Evolutionary conservation across 2,888 invertebrate genomes (phyloP).

Genomic region (Nesidiocoris tenuis): DNA sequence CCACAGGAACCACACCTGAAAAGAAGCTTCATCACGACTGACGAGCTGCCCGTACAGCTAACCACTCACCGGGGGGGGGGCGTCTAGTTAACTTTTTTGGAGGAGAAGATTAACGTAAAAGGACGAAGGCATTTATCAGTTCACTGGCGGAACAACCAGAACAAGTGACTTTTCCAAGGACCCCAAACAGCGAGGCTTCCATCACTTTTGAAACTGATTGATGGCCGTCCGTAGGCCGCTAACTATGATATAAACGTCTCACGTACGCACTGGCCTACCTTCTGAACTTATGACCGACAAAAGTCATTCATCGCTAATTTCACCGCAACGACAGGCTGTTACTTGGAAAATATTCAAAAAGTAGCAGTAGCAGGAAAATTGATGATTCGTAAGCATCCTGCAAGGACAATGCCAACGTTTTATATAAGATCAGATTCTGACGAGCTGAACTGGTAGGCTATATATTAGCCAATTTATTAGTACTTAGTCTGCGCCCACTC

Average conservation of each 20-base stretch:
- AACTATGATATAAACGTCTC: neutral
- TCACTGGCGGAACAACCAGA: slow-evolving; percentile 6
- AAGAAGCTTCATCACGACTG: neutral
- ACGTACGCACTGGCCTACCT: neutral
- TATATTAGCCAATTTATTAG: too few species aligned
- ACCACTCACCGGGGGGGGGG: neutral
- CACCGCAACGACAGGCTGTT: too few species aligned
- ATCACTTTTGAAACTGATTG: slow-evolving; percentile 19
- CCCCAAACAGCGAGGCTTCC: slow-evolving; percentile 18
- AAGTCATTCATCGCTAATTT: too few species aligned
- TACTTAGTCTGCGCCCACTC: too few species aligned
- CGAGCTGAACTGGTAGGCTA: too few species aligned
- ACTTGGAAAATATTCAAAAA: too few species aligned
- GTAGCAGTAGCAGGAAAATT: too few species aligned
- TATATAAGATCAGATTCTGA: too few species aligned
- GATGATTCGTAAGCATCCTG: too few species aligned
- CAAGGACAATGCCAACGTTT: too few species aligned
- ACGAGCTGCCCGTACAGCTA: neutral
- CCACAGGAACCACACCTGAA: neutral
- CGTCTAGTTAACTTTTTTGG: neutral
- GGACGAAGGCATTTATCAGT: slow-evolving; percentile 15
- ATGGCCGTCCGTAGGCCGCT: neutral
- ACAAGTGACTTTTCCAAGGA: slow-evolving; percentile 21
- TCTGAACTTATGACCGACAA: neutral
- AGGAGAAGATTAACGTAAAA: slow-evolving; percentile 6